Evolutionary conservation across 2,888 invertebrate genomes (phyloP).

Genomic region (Euclidia mi): DNA sequence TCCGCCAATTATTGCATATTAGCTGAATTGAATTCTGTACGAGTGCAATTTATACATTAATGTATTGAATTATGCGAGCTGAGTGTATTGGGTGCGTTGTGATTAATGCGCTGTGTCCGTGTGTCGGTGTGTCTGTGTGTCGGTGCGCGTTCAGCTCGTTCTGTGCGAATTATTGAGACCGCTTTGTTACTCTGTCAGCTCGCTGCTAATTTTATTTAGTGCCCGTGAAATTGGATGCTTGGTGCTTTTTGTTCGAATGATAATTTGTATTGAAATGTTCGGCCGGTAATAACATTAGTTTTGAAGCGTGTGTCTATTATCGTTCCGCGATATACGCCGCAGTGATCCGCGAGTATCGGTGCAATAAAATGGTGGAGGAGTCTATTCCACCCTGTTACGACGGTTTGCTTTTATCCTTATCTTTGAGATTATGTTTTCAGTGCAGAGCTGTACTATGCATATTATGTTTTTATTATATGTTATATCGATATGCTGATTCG

Average conservation of each 20-base stretch:
- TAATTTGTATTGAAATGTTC: slow-evolving; percentile 79
- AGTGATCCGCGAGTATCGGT: slow-evolving; percentile 65
- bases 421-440: slow-evolving; percentile 49
- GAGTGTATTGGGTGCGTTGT: slow-evolving; percentile 66
- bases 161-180: slow-evolving; percentile 83
- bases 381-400: slow-evolving; percentile 75
- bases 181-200: slow-evolving; percentile 85
- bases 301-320: slow-evolving; percentile 60
- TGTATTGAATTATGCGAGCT: slow-evolving; percentile 70
- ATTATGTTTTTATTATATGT: slow-evolving; percentile 22
- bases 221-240: slow-evolving; percentile 85
- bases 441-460: slow-evolving; percentile 27
- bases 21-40: slow-evolving; percentile 76
- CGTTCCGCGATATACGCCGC: slow-evolving; percentile 58
- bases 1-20: slow-evolving; percentile 82
- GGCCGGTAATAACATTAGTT: slow-evolving; percentile 66
- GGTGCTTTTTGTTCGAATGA: slow-evolving; percentile 72
- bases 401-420: slow-evolving; percentile 85
- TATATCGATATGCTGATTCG: not conserved
- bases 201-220: slow-evolving; percentile 88
- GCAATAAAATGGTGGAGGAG: slow-evolving; percentile 74
- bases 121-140: slow-evolving; percentile 68
- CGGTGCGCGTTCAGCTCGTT: slow-evolving; percentile 80
- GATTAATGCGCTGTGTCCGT: slow-evolving; percentile 75
- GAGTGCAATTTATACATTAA: slow-evolving; percentile 70